Evolutionary conservation across 2,797 vertebrate genomes (phyloP), one percentile per base, ranked within the genome.

Genomic region (Podarcis lilfordi): DNA sequence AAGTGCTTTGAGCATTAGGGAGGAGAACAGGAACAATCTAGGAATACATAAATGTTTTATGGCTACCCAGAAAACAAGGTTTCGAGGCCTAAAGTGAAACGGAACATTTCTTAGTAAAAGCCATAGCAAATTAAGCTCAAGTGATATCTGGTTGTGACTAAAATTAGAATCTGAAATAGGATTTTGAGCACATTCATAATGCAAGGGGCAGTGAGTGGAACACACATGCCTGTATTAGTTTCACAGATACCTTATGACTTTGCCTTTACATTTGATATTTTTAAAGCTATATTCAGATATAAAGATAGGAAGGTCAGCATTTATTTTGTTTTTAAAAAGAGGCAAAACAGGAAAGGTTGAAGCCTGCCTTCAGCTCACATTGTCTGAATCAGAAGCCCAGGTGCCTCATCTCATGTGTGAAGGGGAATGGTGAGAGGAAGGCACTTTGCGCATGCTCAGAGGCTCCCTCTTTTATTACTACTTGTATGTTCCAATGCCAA

Each of bases 131-230:
- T 76, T 80, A 86, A 45, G 91, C 77, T 2, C 43, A 88, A 90
- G 71, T 77, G 86, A 86, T n/a, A 1, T 91, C 93, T 92, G 88
- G 69, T 89, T 88, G 83, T 64, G 83, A 61, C 86, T 89, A 88
- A 86, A 94, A 94, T 94, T 85, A 94, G 92, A 94, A 92, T 88
- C 79, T 88, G 89, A 94, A 95, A 89, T 85, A 92, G 89, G 92
- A 78, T 72, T 91, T 94, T 86, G 89, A 87, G 93, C 90, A 86
- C 50, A 81, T 90, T 93, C 68, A 77, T 75, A 91, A 90, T 87
- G 85, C 76, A 93, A 85, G 72, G 71, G 1, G 37, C 84, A 89
- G 45, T 29, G 89, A 89, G 82, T 86, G 72, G 91, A 89, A 87
- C 66, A 64, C 10, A 69, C 81, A 35, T 76, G 50, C 82, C 77